phyloP scores from a whole-genome alignment of 1,140 invertebrate species.

The Pseudomyrmex concolor region DNA sequence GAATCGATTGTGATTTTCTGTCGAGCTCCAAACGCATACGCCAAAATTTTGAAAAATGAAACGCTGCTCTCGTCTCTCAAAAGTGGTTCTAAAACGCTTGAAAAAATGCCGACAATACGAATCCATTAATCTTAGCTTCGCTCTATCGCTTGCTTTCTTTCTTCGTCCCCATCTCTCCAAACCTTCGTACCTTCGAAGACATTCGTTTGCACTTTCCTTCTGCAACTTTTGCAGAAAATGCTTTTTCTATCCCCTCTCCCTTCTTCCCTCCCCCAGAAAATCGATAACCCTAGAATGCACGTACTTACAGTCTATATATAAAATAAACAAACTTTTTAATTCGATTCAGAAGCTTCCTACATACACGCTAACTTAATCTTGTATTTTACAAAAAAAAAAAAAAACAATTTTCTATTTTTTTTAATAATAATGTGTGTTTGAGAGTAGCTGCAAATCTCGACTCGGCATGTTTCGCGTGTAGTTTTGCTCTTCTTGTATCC shows the following conservation, averaged over 20 bases:
- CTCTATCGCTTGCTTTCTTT: constrained; percentile 62
- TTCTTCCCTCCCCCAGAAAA: no score
- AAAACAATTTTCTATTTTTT: no score
- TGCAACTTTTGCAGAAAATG: constrained; percentile 63
- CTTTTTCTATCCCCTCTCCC: background rate
- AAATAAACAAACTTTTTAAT: no score
- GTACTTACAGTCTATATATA: no score
- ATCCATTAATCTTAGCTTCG: constrained; percentile 80
- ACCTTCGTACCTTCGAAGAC: constrained; percentile 69
- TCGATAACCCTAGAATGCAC: no score
- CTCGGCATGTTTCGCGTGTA: no score
- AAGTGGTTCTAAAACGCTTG: constrained; percentile 80
- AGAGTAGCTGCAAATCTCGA: no score
- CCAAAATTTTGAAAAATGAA: constrained; percentile 79
- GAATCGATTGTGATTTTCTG: constrained; percentile 78
- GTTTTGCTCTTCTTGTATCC: no score
- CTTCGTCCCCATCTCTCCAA: constrained; percentile 56
- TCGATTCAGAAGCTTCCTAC: no score
- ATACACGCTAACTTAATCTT: no score
- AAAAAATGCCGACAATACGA: constrained; percentile 80
- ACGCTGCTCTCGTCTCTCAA: constrained; percentile 74
- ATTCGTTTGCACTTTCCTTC: constrained; percentile 78
- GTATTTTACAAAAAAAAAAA: no score
- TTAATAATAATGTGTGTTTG: no score
- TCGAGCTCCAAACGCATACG: constrained; percentile 38